Base-by-base conservation (phyloP, 64 coral and sea anemone genomes). In the Platygyra sinensis region DNA sequence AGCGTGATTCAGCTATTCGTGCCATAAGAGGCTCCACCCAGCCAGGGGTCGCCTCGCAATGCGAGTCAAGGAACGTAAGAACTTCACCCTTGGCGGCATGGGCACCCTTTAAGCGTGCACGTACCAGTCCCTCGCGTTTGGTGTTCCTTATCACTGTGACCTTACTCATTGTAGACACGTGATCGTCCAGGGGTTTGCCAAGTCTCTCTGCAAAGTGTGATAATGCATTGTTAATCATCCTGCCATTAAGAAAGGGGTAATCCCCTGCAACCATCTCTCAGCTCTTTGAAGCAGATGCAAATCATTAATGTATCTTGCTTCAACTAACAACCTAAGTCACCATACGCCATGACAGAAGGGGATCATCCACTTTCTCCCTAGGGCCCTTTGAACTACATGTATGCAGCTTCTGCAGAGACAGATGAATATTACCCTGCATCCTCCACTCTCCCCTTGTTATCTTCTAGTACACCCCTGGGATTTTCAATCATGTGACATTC, bases 41-140 rank as follows among this genome's bases (percentile, higher is more conserved):
- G 3, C 97, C 97, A 59, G 97, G 94, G 5, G 97, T 99, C 2
- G 94, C 94, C 75, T 99, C 97, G 91, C 97, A 99, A 36, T 99
- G 97, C 13, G 97, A 99, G 55, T 99, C 97, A 33, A 99, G 80
- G 57, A 99, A 99, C 20, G 97, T 99, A 19, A 99, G 91, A 13
- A 99, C 97, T 36, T 99, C 97, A 10, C 97, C 97, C 46, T 62
- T 93, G 24, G 97, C 97, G 2, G 60, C 78, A 51, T 90, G 24
- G 17, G 97, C 97, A 63, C 97, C 97, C 79, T 93, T 92, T 52
- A 98, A 82, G 33, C 96, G 86, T 12, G 96, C 96, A 76, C 96
- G 90, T 4, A 98, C 96, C 11, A 98, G 87, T 4, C 95, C 95
- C 75, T 98, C 97, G 42, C 97, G 78, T 81, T 96, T 99, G 24